Conservation (phyloP, 2,888 invertebrate genomes). For the Lamellibrachia satsuma region DNA sequence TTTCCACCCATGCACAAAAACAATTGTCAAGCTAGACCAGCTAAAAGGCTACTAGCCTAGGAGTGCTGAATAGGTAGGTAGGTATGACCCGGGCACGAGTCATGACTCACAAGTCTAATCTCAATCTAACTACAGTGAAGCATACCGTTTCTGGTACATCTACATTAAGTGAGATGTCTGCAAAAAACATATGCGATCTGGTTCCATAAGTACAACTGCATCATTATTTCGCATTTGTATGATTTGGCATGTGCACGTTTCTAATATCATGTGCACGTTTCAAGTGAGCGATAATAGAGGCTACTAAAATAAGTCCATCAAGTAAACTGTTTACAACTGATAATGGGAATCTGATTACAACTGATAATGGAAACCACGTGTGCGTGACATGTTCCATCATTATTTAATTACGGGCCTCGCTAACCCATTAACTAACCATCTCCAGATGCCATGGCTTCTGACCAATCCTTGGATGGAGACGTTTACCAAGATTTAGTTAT, state of each 20-base stretch:
- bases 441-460: neutral
- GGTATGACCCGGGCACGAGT: too few relatives aligned
- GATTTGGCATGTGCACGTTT: neutral
- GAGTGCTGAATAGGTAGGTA: too few relatives aligned
- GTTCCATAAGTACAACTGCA: too few relatives aligned
- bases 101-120: too few relatives aligned
- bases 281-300: neutral
- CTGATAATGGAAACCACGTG: neutral
- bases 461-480: neutral
- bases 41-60: too few relatives aligned
- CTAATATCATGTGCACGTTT: neutral
- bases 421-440: neutral
- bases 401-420: neutral
- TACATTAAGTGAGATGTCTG: too few relatives aligned
- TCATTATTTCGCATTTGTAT: too few relatives aligned
- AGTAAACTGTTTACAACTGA: neutral
- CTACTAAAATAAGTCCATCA: neutral
- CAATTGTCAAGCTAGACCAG: too few relatives aligned
- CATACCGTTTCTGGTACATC: too few relatives aligned
- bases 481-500: neutral
- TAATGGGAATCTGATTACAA: neutral
- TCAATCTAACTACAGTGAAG: too few relatives aligned
- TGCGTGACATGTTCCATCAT: neutral
- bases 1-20: too few relatives aligned
- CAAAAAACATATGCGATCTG: too few relatives aligned